Evolutionary conservation across 2,113 vertebrate species (phyloP), one percentile per base, ranked within the genome.

Genomic region (Psittacus erithacus): DNA sequence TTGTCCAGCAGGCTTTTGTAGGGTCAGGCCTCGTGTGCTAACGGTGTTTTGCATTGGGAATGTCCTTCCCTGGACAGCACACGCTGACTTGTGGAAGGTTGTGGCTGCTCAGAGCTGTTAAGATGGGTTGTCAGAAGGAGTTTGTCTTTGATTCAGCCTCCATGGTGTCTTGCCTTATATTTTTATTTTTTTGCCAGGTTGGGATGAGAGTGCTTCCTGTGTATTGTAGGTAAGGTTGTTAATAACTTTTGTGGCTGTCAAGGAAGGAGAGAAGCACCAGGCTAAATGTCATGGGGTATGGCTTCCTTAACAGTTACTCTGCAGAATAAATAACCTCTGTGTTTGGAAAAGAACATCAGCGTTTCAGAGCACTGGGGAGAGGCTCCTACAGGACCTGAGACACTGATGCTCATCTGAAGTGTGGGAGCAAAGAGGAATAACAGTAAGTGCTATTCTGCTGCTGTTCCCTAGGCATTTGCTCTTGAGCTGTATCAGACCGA

Each of bases 371-470:
- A 4, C 23, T 13, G n/a, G 33, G 16, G 57, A 68, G 59, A 49
- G 59, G 25, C n/a, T 81, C 60, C 49, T 52, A 2, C 46, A 53
- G 49, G 20, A 47, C 29, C 57, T 8, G 17, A 28, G 33, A 77
- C 62, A 23, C 4, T 13, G 49, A 12, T 0, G 0, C 23, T 49
- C 2, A 1, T 47, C 39, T 43, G 41, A 39, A 43, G 38, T 28
- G 12, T 2, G 14, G 0, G 1, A 59, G 75, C 47, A 19, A 19
- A 49, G 47, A 24, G 52, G 11, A 43, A 1, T 47, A 11, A 9
- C 43, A 2, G 35, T 10, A 6, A 22, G 12, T 44, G 22, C 70
- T 60, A 3, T 28, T 52, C 44, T 69, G 71, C 19, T 64, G 43
- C 55, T 2, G 1, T 62, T 31, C 29, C 39, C 8, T 49, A 6